phyloP scores from a whole-genome alignment of 2,888 invertebrate genomes.

The Arrhopalites spinosus region DNA sequence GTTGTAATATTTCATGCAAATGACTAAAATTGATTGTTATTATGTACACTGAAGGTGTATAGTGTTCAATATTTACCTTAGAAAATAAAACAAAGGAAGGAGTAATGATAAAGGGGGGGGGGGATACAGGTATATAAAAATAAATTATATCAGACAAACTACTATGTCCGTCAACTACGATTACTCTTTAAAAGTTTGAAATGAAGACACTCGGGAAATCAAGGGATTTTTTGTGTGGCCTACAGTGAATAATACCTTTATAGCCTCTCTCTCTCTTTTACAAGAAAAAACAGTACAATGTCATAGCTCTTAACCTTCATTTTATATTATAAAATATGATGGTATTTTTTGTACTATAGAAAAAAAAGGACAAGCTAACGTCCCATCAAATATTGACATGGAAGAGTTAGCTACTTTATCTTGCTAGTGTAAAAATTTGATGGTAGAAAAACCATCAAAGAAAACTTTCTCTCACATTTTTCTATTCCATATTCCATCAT shows the following conservation, averaged over 20 bases:
- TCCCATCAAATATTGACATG: not conserved
- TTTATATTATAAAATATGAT: not conserved
- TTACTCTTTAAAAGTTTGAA: not conserved
- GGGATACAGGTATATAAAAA: too few relatives aligned
- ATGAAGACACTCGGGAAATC: constrained; percentile 15
- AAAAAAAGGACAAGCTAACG: not conserved
- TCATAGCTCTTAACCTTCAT: too few relatives aligned
- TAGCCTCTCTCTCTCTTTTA: not conserved
- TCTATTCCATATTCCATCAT: too few relatives aligned
- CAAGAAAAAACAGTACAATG: too few relatives aligned
- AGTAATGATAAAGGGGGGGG: too few relatives aligned
- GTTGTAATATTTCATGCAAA: too few relatives aligned
- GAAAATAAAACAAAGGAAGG: too few relatives aligned
- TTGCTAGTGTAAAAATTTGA: not conserved
- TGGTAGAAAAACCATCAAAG: not conserved
- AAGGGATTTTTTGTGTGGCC: not conserved
- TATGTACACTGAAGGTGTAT: not conserved
- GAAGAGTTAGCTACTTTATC: not conserved
- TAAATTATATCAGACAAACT: not conserved
- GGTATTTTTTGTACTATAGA: too few relatives aligned
- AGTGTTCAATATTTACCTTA: not conserved
- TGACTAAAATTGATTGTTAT: too few relatives aligned
- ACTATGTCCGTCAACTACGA: not conserved
- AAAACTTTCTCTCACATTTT: constrained; percentile 15
- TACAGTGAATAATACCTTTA: not conserved